phyloP scores from a whole-genome alignment of 2,888 invertebrate species.

The Phania funesta region DNA sequence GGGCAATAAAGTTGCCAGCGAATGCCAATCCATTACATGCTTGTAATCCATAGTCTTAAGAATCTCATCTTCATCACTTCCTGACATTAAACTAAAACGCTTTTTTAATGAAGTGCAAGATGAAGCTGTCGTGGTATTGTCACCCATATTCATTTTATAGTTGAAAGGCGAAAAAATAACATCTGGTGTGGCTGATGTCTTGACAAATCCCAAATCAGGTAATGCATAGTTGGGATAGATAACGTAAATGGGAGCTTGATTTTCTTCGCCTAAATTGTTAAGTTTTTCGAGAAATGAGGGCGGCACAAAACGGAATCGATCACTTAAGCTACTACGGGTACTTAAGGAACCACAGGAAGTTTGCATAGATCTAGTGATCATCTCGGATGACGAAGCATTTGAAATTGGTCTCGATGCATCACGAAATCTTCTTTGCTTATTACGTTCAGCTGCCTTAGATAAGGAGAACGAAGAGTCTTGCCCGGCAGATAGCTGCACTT shows the following conservation, averaged over 20 bases:
- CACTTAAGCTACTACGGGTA: constrained; percentile 78
- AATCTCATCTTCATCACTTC: constrained; percentile 87
- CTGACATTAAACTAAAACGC: constrained; percentile 69
- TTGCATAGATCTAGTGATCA: constrained; percentile 88
- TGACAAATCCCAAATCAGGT: constrained; percentile 92
- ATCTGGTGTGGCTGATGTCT: constrained; percentile 81
- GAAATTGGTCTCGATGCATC: constrained; percentile 71
- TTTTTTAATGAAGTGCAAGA: constrained; percentile 71
- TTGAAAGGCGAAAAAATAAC: constrained; percentile 85
- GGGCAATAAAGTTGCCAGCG: constrained; percentile 92
- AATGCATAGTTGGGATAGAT: constrained; percentile 95
- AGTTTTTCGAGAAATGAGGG: constrained; percentile 87
- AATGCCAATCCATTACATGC: constrained; percentile 96
- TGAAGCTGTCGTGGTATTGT: constrained; percentile 61
- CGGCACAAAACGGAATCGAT: constrained; percentile 84
- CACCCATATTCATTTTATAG: constrained; percentile 83
- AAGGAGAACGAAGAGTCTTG: constrained; percentile 63
- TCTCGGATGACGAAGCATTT: constrained; percentile 78
- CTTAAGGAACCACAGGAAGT: constrained; percentile 81
- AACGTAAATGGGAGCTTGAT: constrained; percentile 90
- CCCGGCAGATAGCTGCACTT: constrained; percentile 73
- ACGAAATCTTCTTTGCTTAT: constrained; percentile 62
- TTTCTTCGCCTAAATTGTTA: constrained; percentile 83
- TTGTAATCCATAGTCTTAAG: constrained; percentile 89
- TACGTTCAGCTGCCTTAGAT: constrained; percentile 65